phyloP scores from a whole-genome alignment of 2,797 vertebrate genomes.

The Molossus alvarezi region DNA sequence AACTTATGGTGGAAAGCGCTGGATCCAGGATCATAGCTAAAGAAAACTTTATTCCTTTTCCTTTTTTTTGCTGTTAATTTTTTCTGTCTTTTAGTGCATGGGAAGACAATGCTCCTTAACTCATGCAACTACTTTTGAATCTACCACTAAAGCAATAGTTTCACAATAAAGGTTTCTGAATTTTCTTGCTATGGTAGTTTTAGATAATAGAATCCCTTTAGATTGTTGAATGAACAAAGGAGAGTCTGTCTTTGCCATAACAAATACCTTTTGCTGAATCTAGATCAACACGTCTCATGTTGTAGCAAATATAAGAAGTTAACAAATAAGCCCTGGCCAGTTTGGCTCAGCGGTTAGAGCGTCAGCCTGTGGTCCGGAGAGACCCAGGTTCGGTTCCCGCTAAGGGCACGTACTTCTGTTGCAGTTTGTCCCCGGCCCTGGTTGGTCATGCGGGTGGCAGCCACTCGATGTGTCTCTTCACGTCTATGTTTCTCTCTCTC shows the following conservation, averaged over 20 bases:
- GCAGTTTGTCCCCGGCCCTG: too few species aligned
- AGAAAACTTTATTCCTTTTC: neutral
- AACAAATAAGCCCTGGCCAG: neutral
- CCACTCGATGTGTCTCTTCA: too few species aligned
- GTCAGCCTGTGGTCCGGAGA: too few species aligned
- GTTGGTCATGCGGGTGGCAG: too few species aligned
- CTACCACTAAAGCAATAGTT: neutral
- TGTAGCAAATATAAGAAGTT: conserved; percentile 11
- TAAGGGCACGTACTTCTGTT: too few species aligned
- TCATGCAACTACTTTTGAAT: neutral
- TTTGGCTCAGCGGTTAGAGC: too few species aligned
- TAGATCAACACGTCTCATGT: neutral
- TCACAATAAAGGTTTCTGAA: neutral
- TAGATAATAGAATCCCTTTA: neutral
- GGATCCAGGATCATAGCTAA: neutral
- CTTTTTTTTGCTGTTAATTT: neutral
- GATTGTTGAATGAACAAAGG: neutral
- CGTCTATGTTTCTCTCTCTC: too few species aligned
- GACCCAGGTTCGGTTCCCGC: too few species aligned
- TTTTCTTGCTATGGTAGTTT: neutral
- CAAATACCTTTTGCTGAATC: too few species aligned
- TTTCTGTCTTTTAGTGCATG: neutral
- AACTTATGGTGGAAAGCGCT: neutral
- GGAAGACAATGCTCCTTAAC: neutral
- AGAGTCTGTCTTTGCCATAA: too few species aligned